Conservation (phyloP, 1,140 invertebrate genomes). For the Neodiprion virginianus region DNA sequence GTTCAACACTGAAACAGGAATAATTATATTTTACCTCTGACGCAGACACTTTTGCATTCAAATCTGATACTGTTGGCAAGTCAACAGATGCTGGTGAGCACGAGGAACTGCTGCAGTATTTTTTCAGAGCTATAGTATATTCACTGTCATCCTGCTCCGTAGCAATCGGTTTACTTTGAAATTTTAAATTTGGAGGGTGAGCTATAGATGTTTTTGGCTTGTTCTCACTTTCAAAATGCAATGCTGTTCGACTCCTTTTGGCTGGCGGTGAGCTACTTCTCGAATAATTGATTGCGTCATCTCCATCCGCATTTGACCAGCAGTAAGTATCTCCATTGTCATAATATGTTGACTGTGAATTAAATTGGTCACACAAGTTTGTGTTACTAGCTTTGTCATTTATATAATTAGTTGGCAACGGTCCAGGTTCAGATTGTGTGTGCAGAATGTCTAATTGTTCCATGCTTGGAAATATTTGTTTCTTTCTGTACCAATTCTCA, state of each 20-base stretch:
- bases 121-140: conserved; percentile 8
- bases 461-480: not conserved
- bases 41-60: conserved; percentile 15
- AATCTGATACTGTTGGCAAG: conserved; percentile 18
- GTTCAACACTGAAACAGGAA: no score
- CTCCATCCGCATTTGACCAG: no score
- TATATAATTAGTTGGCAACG: no score
- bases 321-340: not conserved
- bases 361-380: not conserved
- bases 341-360: not conserved
- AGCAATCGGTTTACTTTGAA: not conserved
- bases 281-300: not conserved
- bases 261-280: conserved; percentile 21
- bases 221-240: conserved; percentile 23
- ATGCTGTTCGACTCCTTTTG: conserved; percentile 22
- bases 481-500: not conserved
- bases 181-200: not conserved
- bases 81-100: conserved; percentile 11
- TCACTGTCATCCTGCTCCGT: not conserved
- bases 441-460: not conserved
- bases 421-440: not conserved
- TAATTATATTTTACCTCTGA: conserved; percentile 10
- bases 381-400: not conserved
- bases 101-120: conserved; percentile 8
- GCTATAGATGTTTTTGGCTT: not conserved